Conservation (phyloP, 2,113 vertebrate genomes). For the Cepphus grylle region DNA sequence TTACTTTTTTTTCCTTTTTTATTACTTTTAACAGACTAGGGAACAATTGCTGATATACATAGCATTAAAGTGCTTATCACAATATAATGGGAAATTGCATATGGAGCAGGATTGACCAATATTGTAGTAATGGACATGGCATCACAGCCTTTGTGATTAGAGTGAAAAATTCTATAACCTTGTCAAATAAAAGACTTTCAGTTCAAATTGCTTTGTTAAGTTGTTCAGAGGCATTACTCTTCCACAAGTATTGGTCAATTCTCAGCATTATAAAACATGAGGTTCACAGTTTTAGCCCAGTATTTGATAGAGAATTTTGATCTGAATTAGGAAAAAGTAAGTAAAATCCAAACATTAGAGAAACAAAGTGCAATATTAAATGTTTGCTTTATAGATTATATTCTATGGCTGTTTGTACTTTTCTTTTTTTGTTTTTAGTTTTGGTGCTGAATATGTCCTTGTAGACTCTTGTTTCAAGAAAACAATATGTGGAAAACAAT, state of each 20-base stretch:
- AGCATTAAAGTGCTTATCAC: slow-evolving; percentile 71
- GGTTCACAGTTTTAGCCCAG: slow-evolving; percentile 79
- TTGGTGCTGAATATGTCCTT: slow-evolving; percentile 87
- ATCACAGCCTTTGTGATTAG: slow-evolving; percentile 46
- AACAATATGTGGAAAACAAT: slow-evolving; percentile 89
- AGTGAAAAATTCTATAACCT: slow-evolving; percentile 35
- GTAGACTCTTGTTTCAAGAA: slow-evolving; percentile 91
- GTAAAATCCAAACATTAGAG: slow-evolving; percentile 89
- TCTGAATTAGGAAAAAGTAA: slow-evolving; percentile 80
- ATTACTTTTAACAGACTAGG: slow-evolving; percentile 73
- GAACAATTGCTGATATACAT: slow-evolving; percentile 80
- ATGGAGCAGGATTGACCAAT: slow-evolving; percentile 74
- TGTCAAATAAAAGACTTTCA: slow-evolving; percentile 50
- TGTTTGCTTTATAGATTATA: slow-evolving; percentile 88
- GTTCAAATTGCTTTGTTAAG: slow-evolving; percentile 29
- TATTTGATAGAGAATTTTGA: slow-evolving; percentile 86
- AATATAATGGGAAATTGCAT: slow-evolving; percentile 24
- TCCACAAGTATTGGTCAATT: slow-evolving; percentile 79
- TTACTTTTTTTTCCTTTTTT: slow-evolving; percentile 69
- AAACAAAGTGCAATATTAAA: slow-evolving; percentile 99
- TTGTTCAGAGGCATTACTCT: slow-evolving; percentile 72
- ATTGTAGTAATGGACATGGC: slow-evolving; percentile 52
- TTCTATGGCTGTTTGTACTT: slow-evolving; percentile 86
- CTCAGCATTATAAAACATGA: slow-evolving; percentile 70
- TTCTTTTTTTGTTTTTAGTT: slow-evolving; percentile 62